Evolutionary conservation across 2,888 invertebrate genomes (phyloP).

Genomic region (Villa cingulata): DNA sequence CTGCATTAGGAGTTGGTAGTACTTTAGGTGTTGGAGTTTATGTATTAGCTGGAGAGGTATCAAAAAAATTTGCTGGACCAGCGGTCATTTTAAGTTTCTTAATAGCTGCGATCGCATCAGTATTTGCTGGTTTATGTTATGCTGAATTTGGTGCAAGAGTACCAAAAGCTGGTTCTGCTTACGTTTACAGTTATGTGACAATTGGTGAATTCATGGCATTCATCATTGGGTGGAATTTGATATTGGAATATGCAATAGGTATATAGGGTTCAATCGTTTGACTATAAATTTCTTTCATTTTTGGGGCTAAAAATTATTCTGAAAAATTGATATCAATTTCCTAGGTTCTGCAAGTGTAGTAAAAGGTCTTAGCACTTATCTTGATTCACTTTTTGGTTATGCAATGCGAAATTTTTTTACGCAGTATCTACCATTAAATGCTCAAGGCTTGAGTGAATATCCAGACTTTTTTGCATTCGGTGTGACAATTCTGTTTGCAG

Average conservation of each 20-base stretch:
- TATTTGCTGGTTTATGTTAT: conserved; percentile 79
- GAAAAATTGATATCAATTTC: too few species aligned
- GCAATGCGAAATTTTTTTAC: conserved; percentile 50
- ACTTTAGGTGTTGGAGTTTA: conserved; percentile 85
- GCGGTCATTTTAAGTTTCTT: conserved; percentile 75
- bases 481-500: conserved; percentile 54
- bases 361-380: conserved; percentile 65
- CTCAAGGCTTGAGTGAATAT: conserved; percentile 51
- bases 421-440: conserved; percentile 50
- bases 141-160: conserved; percentile 85
- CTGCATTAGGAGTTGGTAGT: conserved; percentile 67
- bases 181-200: conserved; percentile 86
- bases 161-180: conserved; percentile 83
- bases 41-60: conserved; percentile 73
- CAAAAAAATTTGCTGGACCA: conserved; percentile 69
- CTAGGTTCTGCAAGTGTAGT: conserved; percentile 69
- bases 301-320: too few species aligned
- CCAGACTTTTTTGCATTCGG: conserved; percentile 65
- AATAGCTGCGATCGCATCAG: conserved; percentile 81
- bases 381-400: conserved; percentile 54
- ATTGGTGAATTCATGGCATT: conserved; percentile 86
- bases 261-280: too few species aligned
- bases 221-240: conserved; percentile 86
- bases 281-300: too few species aligned
- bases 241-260: conserved; percentile 67